phyloP scores from a whole-genome alignment of 2,888 invertebrate genomes.

The Caradrina kadenii region DNA sequence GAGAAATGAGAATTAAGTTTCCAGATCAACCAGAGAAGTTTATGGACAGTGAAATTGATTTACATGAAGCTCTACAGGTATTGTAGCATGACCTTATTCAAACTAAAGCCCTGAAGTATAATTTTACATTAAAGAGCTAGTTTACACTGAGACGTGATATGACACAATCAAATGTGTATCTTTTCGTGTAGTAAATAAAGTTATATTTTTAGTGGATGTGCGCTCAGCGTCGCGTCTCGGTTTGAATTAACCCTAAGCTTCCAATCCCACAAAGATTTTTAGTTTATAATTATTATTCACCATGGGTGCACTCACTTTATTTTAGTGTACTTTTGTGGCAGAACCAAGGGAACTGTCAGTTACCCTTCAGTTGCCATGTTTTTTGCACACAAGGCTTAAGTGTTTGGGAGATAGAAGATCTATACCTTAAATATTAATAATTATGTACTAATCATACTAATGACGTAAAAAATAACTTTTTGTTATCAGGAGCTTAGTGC shows the following conservation, averaged over 20 bases:
- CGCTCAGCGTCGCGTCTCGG: too few relatives aligned
- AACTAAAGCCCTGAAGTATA: background rate
- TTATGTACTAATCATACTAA: background rate
- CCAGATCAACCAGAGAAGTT: conserved; percentile 99
- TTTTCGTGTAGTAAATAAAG: too few relatives aligned
- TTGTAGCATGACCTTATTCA: background rate
- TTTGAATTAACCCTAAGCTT: too few relatives aligned
- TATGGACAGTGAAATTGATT: conserved; percentile 98
- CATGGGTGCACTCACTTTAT: background rate
- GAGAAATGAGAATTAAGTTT: conserved; percentile 99
- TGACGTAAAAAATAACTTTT: conserved; percentile 1
- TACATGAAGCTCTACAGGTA: conserved; percentile 96
- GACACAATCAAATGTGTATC: too few relatives aligned
- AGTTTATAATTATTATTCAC: background rate
- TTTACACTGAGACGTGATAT: too few relatives aligned
- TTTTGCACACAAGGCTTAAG: too few relatives aligned
- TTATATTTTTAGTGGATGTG: too few relatives aligned
- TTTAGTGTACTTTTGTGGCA: background rate
- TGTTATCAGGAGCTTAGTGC: conserved; percentile 96
- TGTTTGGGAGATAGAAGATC: too few relatives aligned
- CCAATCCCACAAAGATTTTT: background rate
- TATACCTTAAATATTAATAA: background rate
- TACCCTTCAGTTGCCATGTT: background rate
- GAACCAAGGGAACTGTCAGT: background rate
- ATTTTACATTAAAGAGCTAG: too few relatives aligned